Evolutionary conservation across 2,888 invertebrate species (phyloP), one percentile per base, ranked within the genome.

Genomic region (Macrophya alboannulata): DNA sequence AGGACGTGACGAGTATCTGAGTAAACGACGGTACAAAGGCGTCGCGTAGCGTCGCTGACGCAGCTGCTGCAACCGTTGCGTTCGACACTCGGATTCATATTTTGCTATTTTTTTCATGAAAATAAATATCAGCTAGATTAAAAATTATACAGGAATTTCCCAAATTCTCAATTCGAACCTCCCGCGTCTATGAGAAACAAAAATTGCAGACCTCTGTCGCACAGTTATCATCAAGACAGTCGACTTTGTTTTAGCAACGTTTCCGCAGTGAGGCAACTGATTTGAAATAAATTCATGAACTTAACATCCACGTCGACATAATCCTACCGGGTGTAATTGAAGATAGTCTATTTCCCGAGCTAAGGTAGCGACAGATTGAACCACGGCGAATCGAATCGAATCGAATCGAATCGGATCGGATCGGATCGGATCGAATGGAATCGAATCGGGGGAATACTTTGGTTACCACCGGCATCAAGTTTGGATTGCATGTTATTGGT

Each of bases 401-500:
- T 48, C 31, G 55, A 84, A 84, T 74, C 84, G 72, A 37, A 48
- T 72, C 72, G 84, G 6, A 25, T 31, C 25, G 71, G 10, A 15
- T 55, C 77, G 79, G 8, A 55, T 40, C 59, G 59, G 43, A 81
- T 77, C 51, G 40, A 51, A 31, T 55, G 51, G 76, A 84, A 84
- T 76, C 85, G 59, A 74, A 55, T 85, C 65, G 77, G 62, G 85
- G 72, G 62, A 71, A 83, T 71, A 59, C 68, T 83, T 68, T 83
- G 83, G 83, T 83, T 83, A 71, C 83, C 83, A 37, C 17, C 31
- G 48, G 48, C 83, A 71, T 51, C 83, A 83, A 83, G 83, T 83
- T 83, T 71, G 71, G 71, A 83, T 88, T 86, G 88, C 87, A 87
- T 88, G 88, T 88, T 89, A 89, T 89, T 88, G 89, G 88, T 88